Base-by-base conservation (phyloP, 1,140 invertebrate genomes). In the Oncopodura yosiiana region DNA sequence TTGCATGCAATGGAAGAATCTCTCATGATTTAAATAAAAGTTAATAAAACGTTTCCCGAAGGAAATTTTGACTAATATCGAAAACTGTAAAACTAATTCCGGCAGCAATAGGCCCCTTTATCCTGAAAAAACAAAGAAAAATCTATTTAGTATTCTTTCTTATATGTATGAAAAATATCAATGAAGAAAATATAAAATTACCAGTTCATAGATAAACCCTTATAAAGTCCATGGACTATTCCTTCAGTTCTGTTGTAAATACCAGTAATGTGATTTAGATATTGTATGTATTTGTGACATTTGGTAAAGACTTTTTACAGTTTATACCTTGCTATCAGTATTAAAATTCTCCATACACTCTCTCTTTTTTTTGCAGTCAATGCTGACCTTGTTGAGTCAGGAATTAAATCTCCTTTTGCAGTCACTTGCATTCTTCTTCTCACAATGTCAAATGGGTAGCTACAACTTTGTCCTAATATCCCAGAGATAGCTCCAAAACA, bases 141-240 rank as follows among this genome's bases (percentile, higher is more conserved):
- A 41, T 6, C 8, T 41, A 6, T 6, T 39, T 39, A 12, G 18
- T 12, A 16, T 12, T 12, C 8, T 6, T 39, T 39, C 5, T 12
- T 12, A 39, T 8, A 12, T 39, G 5, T 12, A 8, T 16, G 8
- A 6, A 12, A 8, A 39, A 39, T 39, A 12, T 39, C 18, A 12
- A 9, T 12, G 5, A 6, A 11, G 18, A 12, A 12, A 39, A 18
- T 12, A 9, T 5, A 11, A 39, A 18, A 11, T 39, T 39, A 21
- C 91, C 93, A 99, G 74, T 98, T 98, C 89, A 99, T 93, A 62
- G 87, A 93, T 1, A 98, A 76, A 0, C 94, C 95, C 75, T 99
- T 99, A 75, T 91, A 99, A 66, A 97, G 84, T 1, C 94, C 94
- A 57, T 80, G 76, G 68, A 80, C 81, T 19, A 93, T 69, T 23